Base-by-base conservation (phyloP, 2,797 vertebrate species). In the Bucorvus abyssinicus region DNA sequence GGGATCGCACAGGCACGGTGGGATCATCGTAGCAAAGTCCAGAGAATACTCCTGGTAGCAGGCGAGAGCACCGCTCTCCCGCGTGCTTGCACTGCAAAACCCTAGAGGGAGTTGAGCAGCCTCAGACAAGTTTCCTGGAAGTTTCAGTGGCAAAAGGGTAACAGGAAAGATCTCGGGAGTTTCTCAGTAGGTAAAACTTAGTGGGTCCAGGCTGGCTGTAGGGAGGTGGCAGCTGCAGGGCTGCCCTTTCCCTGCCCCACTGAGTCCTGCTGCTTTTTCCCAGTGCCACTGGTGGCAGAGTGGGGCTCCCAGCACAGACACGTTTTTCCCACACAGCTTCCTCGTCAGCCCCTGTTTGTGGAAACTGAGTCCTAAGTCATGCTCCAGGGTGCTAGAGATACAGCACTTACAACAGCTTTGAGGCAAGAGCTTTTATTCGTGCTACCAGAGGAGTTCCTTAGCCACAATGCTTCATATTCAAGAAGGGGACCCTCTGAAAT, bases 231-330 rank as follows among this genome's bases (percentile, higher is more conserved):
- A 75, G 63, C 53, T 56, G 40, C 0, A 0, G 52, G 38, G 3
- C 13, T 22, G 4, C 4, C 38, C 32, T 36, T 24, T 73, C 77
- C 77, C 77, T 50, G 32, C 45, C 14, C 44, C 21, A 3, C 38
- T 0, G 2, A 7, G 27, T n/a, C 45, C 84, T 13, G 9, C 60
- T 10, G 5, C 49, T 14, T 64, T 15, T 30, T 45, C 61, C 76
- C 13, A 45, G 45, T 14, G 73, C 55, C 5, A 0, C 0, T 32
- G 18, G 12, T 1, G 30, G 29, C 47, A 34, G 9, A 32, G 20
- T 1, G 23, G 44, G 29, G 32, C 22, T 61, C 56, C 70, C 38
- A 6, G 14, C 14, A 55, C 65, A 24, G 47, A 18, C 34, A 6
- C 3, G 0, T 2, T 56, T n/a, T 34, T 17, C 57, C 76, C 12